Evolutionary conservation across 2,113 vertebrate species (phyloP), one percentile per base, ranked within the genome.

Genomic region (Dicentrarchus labrax): DNA sequence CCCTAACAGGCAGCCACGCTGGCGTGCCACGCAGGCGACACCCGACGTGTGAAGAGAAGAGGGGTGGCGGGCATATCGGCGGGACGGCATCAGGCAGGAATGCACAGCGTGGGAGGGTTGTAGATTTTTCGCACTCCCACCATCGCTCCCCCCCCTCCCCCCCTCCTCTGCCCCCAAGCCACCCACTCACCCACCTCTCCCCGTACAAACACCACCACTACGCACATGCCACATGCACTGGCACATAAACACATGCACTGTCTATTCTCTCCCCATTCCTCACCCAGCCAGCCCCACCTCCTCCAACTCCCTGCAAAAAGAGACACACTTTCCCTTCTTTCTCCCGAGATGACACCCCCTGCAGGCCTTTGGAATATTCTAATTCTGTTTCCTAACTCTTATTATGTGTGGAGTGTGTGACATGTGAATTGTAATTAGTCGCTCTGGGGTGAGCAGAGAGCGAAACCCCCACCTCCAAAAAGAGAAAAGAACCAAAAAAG

Each of bases 401-500:
- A 93, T 93, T 94, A 93, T 94, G 92, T 83, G 88, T 76, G 78
- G 89, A 90, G 91, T 88, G 92, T 93, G 93, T 91, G 91, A 94
- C 93, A 94, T 93, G 93, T 90, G 93, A 95, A 94, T 95, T 94
- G 93, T 94, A 95, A 95, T 95, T 95, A 94, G 93, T 92, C 62
- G 92, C 93, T 94, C 88, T 90, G 91, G 94, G 94, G 90, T 91
- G 94, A 94, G 86, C 67, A 78, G 78, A 84, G 92, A 93, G 92
- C 48, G 3, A 89, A 79, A 66, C 84, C 89, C 83, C 82, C 71
- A 62, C 59, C 54, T 41, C 11, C 45, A 51, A 67, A 59, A 78
- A 66, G 62, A 72, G 11, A 41, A 70, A 24, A 74, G 45, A 74
- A 45, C 9, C 30, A 65, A 82, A 87, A 62, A 57, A 4, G 24